Base-by-base conservation (phyloP, 2,888 invertebrate species). In the Epinotia ramella region DNA sequence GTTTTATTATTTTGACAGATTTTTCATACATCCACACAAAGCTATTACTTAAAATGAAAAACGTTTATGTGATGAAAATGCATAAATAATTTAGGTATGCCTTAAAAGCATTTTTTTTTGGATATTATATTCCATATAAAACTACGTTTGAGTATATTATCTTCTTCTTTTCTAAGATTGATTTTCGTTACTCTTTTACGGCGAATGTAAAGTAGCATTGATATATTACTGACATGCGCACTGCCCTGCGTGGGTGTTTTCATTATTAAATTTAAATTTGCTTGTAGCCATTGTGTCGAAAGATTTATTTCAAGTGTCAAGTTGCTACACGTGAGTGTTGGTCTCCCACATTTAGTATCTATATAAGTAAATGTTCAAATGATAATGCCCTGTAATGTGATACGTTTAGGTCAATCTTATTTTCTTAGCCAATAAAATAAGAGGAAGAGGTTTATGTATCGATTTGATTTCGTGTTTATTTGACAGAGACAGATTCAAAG, bases 261-360 rank as follows among this genome's bases (percentile, higher is more conserved):
- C 76, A 76, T 76, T 72, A 76, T 76, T 72, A 76, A 76, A 76
- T 76, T 76, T 71, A 76, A 76, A 76, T 76, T 75, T 75, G 66
- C 71, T 72, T 62, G 66, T 53, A 66, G 40, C 69, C 71, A 76
- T 76, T 76, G 76, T 76, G 65, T 76, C 49, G 66, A 63, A 67
- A 69, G 76, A 76, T 76, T 76, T 76, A 76, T 76, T 76, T 72
- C 65, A 44, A 46, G 28, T 76, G 56, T 67, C 46, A 7, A 53
- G 56, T 63, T 2, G 62, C 33, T 62, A 28, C 62, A 62, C 33
- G 16, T 62, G 33, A 13, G 53, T 63, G 64, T 66, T 12, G 11
- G 20, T 49, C 73, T n/a, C 73, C 73, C 73, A 73, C 66, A 60
- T 73, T 66, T 46, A 44, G 13, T 44, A 28, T 28, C 40, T 40